Base-by-base conservation (phyloP, 2,797 vertebrate species). In the Gorsachius magnificus region DNA sequence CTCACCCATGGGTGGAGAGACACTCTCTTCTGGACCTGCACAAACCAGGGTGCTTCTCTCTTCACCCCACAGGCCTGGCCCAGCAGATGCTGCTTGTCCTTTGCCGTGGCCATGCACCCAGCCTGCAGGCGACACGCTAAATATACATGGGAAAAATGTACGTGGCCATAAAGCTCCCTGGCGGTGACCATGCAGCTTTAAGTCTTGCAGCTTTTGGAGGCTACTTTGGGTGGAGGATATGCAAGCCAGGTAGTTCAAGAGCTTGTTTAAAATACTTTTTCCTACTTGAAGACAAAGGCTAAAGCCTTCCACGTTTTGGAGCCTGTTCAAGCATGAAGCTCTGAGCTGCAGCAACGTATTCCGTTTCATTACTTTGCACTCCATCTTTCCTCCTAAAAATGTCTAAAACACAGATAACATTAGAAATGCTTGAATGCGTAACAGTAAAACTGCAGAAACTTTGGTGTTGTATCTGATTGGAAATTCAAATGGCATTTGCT, bases 401-500 rank as follows among this genome's bases (percentile, higher is more conserved):
- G 50, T 79, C 90, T 66, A 3, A 58, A 76, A 24, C 76, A 45
- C 63, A 65, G 53, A 5, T 8, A 64, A 45, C 51, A 26, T 83
- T 72, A 76, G 80, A 87, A 74, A 82, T 10, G 54, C 80, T 65
- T 26, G 53, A 58, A 26, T 13, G 69, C 19, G 2, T 45, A n/a
- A 15, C n/a, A 45, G 90, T 48, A 10, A 78, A 71, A 72, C 87
- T 80, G 70, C 82, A 56, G 91, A 54, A 87, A 76, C 35, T 66
- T 88, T 56, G 93, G 81, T 48, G 1, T 38, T 29, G 6, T 25
- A 2, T 48, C 70, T 71, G 61, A 51, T 77, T 90, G 93, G 89
- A 87, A 96, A 94, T 94, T 87, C 58, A 92, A n/a, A 72, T 89
- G 46, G 78, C 8, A 11, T 89, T 82, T 63, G 53, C 46, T 45